These are phyloP conservation scores for Ptychadena robeensis DNA, from an alignment of 2,797 vertebrate species.

Conservation along the genomic window DNA sequence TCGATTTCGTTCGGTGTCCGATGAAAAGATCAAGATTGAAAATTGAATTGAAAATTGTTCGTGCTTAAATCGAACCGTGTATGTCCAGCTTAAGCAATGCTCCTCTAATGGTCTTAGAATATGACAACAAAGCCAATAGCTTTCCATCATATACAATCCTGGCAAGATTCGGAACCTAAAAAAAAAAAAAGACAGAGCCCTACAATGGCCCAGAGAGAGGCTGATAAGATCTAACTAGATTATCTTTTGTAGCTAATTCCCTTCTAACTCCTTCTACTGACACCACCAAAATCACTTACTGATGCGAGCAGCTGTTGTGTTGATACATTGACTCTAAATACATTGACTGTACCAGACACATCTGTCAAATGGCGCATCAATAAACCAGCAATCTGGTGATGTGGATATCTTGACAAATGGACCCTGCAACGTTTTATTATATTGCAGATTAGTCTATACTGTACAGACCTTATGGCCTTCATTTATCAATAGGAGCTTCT, in stretches of 20 bases:
- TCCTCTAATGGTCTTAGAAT: not conserved
- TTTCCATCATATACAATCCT: not conserved
- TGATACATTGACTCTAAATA: constrained; percentile 51
- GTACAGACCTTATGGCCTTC: constrained; percentile 59
- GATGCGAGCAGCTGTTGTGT: constrained; percentile 44
- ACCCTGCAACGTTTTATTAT: constrained; percentile 46
- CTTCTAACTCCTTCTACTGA: constrained; percentile 49
- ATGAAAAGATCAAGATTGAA: too few relatives aligned
- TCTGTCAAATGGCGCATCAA: constrained; percentile 50
- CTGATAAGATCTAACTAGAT: constrained; percentile 52
- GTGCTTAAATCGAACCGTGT: too few relatives aligned
- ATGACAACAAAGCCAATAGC: not conserved
- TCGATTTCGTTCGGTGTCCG: too few relatives aligned
- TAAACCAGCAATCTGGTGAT: constrained; percentile 38
- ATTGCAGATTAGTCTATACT: constrained; percentile 66
- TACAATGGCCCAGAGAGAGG: constrained; percentile 33
- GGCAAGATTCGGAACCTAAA: not conserved
- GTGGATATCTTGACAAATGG: constrained; percentile 48
- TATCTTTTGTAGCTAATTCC: constrained; percentile 49
- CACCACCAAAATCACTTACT: constrained; percentile 52
- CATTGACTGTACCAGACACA: constrained; percentile 51
- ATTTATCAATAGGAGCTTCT: constrained; percentile 35
- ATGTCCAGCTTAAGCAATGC: too few relatives aligned
- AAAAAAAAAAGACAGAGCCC: constrained; percentile 12
- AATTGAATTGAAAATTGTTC: too few relatives aligned